A percentile compares a stretch with the other conserved stretches of the same genome.
phyloP scores from a whole-genome alignment of 1,140 invertebrate genomes.

The Micrasema minimum region DNA sequence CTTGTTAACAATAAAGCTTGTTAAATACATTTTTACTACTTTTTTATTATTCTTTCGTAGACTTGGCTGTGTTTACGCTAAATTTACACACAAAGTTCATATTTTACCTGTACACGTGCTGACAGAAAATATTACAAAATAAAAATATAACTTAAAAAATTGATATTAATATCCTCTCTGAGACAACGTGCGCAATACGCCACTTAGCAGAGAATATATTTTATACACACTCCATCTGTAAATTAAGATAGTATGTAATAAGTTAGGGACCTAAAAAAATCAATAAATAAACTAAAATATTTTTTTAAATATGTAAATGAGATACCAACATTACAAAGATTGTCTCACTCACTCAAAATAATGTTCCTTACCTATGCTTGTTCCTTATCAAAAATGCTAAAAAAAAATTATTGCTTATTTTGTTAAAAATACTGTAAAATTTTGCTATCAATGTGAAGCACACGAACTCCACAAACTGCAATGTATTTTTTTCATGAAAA shows the following conservation, averaged over 20 bases:
- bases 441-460: too few species aligned
- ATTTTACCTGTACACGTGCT: neutral
- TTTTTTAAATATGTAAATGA: neutral
- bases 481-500: neutral
- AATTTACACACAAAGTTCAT: neutral
- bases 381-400: too few species aligned
- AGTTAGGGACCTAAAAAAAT: neutral
- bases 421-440: neutral
- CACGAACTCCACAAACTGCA: neutral
- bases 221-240: too few species aligned
- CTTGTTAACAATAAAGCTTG: constrained; percentile 34
- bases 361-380: too few species aligned
- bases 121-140: neutral
- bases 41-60: neutral
- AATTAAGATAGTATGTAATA: neutral
- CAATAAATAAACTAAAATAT: neutral
- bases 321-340: neutral
- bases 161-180: neutral
- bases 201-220: too few species aligned
- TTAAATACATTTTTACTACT: constrained; percentile 34
- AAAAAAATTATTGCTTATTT: neutral
- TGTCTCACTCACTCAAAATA: too few species aligned
- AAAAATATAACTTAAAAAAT: neutral
- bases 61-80: neutral
- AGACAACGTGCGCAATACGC: too few species aligned